Percentiles rank a stretch among this genome's conserved stretches.
phyloP scores from a whole-genome alignment of 2,888 invertebrate species.

The Drosophila acutilabella region DNA sequence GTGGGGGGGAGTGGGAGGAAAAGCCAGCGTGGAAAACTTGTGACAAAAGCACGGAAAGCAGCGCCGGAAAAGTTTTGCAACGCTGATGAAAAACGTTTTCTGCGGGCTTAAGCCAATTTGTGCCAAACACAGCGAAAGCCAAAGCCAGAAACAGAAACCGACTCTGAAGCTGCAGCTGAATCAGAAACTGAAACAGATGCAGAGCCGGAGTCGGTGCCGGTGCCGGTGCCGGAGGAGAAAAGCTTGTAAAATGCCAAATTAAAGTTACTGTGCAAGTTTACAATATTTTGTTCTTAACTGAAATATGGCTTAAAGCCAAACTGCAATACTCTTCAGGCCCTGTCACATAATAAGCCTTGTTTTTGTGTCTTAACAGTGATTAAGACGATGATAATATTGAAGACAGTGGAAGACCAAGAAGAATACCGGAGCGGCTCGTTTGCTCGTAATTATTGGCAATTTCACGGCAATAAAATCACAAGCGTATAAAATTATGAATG shows the following conservation, averaged over 20 bases:
- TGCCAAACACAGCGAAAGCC: constrained; percentile 59
- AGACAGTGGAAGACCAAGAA: background rate
- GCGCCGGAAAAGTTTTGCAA: constrained; percentile 64
- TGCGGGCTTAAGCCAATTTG: constrained; percentile 78
- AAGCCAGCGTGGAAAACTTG: constrained; percentile 49
- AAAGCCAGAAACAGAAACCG: constrained; percentile 29
- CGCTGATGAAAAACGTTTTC: constrained; percentile 69
- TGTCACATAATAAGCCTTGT: constrained; percentile 57
- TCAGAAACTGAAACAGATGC: constrained; percentile 6
- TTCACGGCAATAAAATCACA: constrained; percentile 82
- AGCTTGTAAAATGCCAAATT: constrained; percentile 57
- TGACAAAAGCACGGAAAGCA: constrained; percentile 73
- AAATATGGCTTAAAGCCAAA: constrained; percentile 55
- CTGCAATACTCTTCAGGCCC: constrained; percentile 34
- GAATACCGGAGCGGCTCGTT: constrained; percentile 35
- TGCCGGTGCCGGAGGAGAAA: constrained; percentile 17
- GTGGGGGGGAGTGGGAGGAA: constrained; percentile 2
- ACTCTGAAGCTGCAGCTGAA: constrained; percentile 5
- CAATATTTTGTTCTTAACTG: background rate
- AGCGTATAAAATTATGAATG: constrained; percentile 79
- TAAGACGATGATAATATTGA: constrained; percentile 29
- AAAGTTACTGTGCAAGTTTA: constrained; percentile 61
- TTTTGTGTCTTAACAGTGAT: constrained; percentile 13
- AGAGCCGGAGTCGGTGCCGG: too few species aligned
- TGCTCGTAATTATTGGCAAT: constrained; percentile 81